Base-by-base conservation (phyloP, 2,797 vertebrate species). In the Phylloscopus collybita region DNA sequence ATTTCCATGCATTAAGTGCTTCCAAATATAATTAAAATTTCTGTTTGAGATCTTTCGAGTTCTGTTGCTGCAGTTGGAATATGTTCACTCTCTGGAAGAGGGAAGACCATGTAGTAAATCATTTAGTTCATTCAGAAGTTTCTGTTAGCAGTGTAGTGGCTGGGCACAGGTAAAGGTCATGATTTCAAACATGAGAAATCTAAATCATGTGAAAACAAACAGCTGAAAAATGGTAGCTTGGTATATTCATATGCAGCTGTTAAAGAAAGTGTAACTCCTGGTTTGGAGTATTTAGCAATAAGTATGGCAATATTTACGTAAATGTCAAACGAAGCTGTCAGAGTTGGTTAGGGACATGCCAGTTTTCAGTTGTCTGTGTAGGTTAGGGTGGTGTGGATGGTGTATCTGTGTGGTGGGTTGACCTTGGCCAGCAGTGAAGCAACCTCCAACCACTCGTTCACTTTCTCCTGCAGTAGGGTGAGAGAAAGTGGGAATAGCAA, bases 381-480 rank as follows among this genome's bases (percentile, higher is more conserved):
- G 47, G 10, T 75, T 10, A 21, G n/a, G 67, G 15, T 54, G 47
- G 27, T 61, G 38, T 20, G 42, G n/a, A 16, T 84, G 45, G 15
- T 72, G 3, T 47, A 6, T 32, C 25, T 57, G 0, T 67, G 42
- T 49, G 13, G 5, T 47, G 10, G 19, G 21, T 54, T 95, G 59
- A 34, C 47, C 26, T n/a, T 62, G 49, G 36, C 11, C 18, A 36
- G 30, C 47, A n/a, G 11, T 75, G 20, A 30, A 34, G 32, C 42
- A 53, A 18, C 25, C 8, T 65, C 14, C 29, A 49, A 40, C 19
- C 14, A 13, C 30, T 81, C 0, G 0, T 8, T 83, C 9, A 2
- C 27, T 45, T 65, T 36, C 3, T 62, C 1, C 29, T 85, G 27
- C 30, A 17, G 21, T 11, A n/a, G 27, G 9, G 3, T 38, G 29